Evolutionary conservation across 2,113 vertebrate genomes (phyloP).

Genomic region (Mesitornis unicolor): DNA sequence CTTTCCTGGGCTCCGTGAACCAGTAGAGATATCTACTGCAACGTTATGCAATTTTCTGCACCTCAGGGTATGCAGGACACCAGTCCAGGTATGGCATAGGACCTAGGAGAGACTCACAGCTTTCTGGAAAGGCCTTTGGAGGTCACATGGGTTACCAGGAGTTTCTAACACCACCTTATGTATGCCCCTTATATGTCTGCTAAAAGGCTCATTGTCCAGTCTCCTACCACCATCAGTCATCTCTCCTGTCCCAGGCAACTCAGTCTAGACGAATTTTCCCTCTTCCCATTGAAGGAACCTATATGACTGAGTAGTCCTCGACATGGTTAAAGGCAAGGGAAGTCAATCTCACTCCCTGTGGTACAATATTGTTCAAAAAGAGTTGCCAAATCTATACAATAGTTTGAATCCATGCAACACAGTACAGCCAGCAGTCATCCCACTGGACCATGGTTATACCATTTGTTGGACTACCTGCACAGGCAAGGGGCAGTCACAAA

Average conservation of each 20-base stretch:
- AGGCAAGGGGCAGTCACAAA: background rate
- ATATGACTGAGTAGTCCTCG: background rate
- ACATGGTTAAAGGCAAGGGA: background rate
- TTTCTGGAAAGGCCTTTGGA: background rate
- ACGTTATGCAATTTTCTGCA: background rate
- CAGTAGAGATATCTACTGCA: background rate
- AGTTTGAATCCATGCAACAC: background rate
- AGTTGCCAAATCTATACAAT: background rate
- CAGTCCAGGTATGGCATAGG: background rate
- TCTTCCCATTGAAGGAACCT: background rate
- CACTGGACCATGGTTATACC: background rate
- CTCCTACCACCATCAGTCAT: background rate
- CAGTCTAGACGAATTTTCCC: background rate
- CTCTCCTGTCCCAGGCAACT: background rate
- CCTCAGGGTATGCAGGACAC: background rate
- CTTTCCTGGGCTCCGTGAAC: background rate
- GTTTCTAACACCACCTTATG: background rate
- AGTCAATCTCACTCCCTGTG: background rate
- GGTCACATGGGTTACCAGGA: rapidly evolving
- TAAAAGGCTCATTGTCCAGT: background rate
- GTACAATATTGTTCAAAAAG: background rate
- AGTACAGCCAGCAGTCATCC: background rate
- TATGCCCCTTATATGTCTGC: background rate
- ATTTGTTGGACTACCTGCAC: background rate
- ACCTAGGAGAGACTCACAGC: background rate